Percentiles rank a stretch among this genome's conserved stretches.
These are phyloP conservation scores for Limnephilus rhombicus DNA, from an alignment of 2,888 invertebrate genomes.

Conservation along the genomic window DNA sequence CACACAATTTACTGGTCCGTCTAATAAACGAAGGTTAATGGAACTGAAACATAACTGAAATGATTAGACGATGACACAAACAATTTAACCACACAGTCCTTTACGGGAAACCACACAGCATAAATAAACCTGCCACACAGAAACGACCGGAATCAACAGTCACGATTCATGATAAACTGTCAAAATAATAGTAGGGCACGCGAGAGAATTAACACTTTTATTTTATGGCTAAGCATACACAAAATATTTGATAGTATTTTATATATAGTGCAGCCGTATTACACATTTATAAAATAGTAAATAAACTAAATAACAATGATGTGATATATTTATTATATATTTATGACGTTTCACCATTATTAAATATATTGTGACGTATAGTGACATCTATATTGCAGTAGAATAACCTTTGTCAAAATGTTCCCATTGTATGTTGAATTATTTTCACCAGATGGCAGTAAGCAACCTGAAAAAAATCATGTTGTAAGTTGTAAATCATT, in stretches of 20 bases:
- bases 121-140: no score
- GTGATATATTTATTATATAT: no score
- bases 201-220: neutral
- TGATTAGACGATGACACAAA: slow-evolving; percentile 38
- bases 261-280: no score
- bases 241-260: neutral
- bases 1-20: neutral
- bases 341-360: neutral
- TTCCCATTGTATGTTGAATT: neutral
- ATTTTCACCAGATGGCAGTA: neutral
- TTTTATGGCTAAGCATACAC: neutral
- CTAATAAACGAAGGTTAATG: slow-evolving; percentile 18
- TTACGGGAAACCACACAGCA: neutral
- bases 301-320: no score
- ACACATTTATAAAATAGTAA: no score
- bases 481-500: no score
- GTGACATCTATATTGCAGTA: neutral
- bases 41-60: slow-evolving; percentile 11
- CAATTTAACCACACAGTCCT: slow-evolving; percentile 24
- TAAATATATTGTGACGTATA: neutral
- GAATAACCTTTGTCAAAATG: neutral
- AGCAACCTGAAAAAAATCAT: neutral
- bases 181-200: neutral
- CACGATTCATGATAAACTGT: neutral
- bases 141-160: neutral